Evolutionary conservation across 2,113 vertebrate genomes (phyloP).

Genomic region (Spermophilus dauricus): DNA sequence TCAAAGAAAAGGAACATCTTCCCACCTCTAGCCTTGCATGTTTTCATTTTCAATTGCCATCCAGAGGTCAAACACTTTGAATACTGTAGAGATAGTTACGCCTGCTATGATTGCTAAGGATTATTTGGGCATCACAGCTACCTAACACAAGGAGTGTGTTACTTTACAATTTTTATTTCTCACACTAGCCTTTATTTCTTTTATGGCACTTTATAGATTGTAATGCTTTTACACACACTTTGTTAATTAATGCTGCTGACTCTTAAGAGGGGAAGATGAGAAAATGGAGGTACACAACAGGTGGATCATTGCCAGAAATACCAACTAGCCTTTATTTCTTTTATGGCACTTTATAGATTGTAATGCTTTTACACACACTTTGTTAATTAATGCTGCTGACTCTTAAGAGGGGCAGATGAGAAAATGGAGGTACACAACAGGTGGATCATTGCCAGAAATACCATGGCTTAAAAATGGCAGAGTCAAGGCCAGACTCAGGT

Average conservation of each 20-base stretch:
- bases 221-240: neutral
- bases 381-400: neutral
- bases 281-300: neutral
- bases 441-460: neutral
- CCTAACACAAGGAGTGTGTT: too few species aligned
- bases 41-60: neutral
- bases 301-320: neutral
- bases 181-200: neutral
- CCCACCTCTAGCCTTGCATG: neutral
- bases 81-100: neutral
- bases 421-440: neutral
- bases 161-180: neutral
- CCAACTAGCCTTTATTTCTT: neutral
- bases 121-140: neutral
- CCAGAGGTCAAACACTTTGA: neutral
- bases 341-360: neutral
- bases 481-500: neutral
- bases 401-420: neutral
- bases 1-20: neutral
- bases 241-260: neutral
- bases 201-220: neutral
- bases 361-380: neutral
- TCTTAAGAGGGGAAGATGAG: neutral
- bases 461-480: neutral
- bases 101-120: neutral